These are phyloP conservation scores for Odocoileus virginianus DNA, from an alignment of 2,113 vertebrate genomes.

Conservation along the genomic window DNA sequence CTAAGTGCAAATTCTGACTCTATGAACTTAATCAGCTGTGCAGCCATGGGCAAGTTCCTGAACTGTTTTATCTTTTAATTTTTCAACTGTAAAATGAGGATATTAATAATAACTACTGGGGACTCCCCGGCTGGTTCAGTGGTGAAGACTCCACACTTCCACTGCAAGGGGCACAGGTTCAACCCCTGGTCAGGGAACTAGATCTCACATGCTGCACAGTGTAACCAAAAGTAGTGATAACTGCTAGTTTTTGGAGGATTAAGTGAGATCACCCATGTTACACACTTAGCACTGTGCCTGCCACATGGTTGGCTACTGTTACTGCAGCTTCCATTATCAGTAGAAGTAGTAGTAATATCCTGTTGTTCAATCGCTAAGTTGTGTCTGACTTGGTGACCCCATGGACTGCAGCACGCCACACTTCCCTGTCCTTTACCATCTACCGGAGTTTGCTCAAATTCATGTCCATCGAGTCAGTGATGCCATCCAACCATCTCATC, in stretches of 20 bases:
- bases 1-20: neutral
- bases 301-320: too few species aligned
- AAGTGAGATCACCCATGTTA: too few species aligned
- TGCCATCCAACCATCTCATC: neutral
- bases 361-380: neutral
- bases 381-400: neutral
- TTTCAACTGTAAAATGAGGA: neutral
- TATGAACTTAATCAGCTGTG: neutral
- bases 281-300: neutral
- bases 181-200: neutral
- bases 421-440: neutral
- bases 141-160: neutral
- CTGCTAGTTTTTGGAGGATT: neutral
- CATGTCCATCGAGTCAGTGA: neutral
- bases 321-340: rapidly evolving
- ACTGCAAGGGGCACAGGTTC: neutral
- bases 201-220: neutral
- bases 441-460: neutral
- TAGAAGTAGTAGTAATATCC: neutral
- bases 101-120: neutral
- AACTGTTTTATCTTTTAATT: neutral
- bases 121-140: neutral
- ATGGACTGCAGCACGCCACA: neutral
- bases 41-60: neutral
- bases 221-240: neutral